Conservation (phyloP, 2,113 vertebrate species). For the Colaptes auratus region DNA sequence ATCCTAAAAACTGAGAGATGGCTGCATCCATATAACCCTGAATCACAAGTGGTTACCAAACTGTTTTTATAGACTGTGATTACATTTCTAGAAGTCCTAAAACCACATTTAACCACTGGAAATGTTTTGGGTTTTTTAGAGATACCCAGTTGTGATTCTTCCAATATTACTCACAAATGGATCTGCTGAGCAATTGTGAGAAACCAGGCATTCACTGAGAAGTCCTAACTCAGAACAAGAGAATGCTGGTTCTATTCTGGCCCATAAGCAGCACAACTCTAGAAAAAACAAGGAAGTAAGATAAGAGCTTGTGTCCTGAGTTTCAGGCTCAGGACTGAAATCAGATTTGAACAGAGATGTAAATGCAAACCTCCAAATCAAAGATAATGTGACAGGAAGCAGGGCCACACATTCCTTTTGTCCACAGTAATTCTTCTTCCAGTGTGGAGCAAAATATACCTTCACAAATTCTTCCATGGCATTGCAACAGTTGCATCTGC, state of each 20-base stretch:
- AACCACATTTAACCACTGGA: not conserved
- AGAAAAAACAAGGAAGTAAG: not conserved
- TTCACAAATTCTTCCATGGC: not conserved
- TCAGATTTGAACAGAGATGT: slow-evolving; percentile 3
- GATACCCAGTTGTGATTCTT: not conserved
- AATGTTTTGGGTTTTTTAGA: not conserved
- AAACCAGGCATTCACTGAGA: not conserved
- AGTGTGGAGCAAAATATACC: not conserved
- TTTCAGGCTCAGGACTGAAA: not conserved
- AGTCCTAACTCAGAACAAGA: not conserved
- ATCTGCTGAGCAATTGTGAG: not conserved
- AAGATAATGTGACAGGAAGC: not conserved
- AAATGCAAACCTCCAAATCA: slow-evolving; percentile 22
- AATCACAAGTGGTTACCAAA: slow-evolving; percentile 60
- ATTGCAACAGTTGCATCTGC: not conserved
- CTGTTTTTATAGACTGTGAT: slow-evolving; percentile 39
- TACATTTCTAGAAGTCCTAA: not conserved
- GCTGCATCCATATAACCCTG: not conserved
- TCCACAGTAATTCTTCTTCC: not conserved
- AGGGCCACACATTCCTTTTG: not conserved
- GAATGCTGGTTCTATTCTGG: not conserved
- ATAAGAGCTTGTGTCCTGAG: not conserved
- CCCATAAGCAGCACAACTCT: slow-evolving; percentile 54
- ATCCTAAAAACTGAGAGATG: not conserved
- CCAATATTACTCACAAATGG: not conserved